Conservation (phyloP, 2,797 vertebrate genomes). For the Fringilla coelebs region DNA sequence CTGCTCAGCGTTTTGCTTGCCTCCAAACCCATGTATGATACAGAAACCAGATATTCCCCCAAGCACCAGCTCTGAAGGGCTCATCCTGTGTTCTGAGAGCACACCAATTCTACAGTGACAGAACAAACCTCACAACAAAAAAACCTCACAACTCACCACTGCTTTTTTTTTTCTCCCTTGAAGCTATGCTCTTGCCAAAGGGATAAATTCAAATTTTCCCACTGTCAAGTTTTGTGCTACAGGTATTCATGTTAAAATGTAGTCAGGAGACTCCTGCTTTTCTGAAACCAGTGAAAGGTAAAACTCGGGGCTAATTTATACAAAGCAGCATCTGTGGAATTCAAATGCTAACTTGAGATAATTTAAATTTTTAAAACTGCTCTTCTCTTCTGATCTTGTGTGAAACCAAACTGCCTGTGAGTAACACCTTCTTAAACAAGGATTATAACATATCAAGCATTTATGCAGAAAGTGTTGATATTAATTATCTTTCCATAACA, state of each 20-base stretch:
- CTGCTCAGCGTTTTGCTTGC: neutral
- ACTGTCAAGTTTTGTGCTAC: neutral
- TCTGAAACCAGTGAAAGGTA: neutral
- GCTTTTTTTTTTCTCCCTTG: neutral
- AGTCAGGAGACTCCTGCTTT: neutral
- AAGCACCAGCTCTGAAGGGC: neutral
- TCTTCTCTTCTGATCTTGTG: neutral
- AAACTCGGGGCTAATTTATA: neutral
- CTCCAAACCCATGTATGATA: neutral
- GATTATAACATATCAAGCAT: neutral
- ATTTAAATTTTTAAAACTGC: neutral
- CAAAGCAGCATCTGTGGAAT: neutral
- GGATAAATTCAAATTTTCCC: neutral
- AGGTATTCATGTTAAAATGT: neutral
- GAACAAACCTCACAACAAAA: neutral
- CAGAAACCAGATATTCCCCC: neutral
- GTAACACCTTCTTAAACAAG: slow-evolving; percentile 8
- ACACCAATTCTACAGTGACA: neutral
- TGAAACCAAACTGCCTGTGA: neutral
- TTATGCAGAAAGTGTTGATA: neutral
- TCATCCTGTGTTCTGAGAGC: neutral
- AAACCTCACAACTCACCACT: neutral
- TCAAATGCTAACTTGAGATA: neutral
- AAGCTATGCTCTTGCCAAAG: neutral
- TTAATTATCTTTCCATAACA: neutral